phyloP scores from a whole-genome alignment of 37 sponge, comb jelly and placozoan species.

The Tethya wilhelma region DNA sequence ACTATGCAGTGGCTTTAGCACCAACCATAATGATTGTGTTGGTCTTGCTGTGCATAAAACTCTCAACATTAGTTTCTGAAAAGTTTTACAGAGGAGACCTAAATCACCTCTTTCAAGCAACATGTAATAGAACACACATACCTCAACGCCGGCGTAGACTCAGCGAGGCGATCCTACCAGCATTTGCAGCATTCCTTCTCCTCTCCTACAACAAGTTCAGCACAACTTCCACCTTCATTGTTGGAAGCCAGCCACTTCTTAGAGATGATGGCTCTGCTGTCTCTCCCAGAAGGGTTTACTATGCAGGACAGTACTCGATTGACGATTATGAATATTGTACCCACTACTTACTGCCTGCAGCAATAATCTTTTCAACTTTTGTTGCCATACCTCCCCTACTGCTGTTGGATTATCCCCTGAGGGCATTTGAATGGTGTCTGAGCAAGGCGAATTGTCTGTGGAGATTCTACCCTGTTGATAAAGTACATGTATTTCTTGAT shows the following conservation, averaged over 20 bases:
- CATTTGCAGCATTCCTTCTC: constrained; percentile 54
- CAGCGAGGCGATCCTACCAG: constrained; percentile 29
- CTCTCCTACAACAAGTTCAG: constrained; percentile 57
- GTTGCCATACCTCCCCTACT: constrained; percentile 46
- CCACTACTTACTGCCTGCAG: constrained; percentile 33
- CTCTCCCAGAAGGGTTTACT: neutral
- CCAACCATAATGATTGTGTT: constrained; percentile 50
- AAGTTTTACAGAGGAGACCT: neutral
- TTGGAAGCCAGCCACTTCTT: constrained; percentile 8
- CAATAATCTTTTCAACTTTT: constrained; percentile 24
- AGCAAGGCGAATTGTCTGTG: neutral
- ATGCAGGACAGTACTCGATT: constrained; percentile 15
- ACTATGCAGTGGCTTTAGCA: constrained; percentile 42
- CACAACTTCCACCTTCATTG: constrained; percentile 23
- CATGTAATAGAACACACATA: neutral
- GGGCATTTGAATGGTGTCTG: constrained; percentile 25
- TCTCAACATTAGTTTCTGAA: no score
- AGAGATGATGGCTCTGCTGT: neutral
- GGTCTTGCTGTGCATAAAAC: constrained; percentile 2
- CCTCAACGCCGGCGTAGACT: neutral
- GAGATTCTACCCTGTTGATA: constrained; percentile 9
- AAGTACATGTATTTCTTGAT: constrained; percentile 39
- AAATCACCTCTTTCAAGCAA: no score
- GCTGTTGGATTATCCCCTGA: constrained; percentile 45
- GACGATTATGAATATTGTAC: neutral